A percentile compares a stretch with the other conserved stretches of the same genome.
phyloP scores from a whole-genome alignment of 2,113 vertebrate species.

The Rhipidura dahli region DNA sequence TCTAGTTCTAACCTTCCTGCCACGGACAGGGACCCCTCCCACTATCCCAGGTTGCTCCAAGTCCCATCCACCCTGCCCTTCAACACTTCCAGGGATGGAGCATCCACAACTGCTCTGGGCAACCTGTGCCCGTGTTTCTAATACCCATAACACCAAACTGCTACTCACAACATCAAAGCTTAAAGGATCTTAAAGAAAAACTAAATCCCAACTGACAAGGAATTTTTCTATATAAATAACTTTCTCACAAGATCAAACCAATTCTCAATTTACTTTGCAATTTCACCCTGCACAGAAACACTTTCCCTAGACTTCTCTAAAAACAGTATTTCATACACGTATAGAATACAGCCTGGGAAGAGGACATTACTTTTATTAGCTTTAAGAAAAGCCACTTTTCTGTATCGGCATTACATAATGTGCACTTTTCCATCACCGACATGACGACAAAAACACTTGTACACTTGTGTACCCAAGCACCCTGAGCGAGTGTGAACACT shows the following conservation, averaged over 20 bases:
- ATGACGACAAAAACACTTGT: fast-evolving
- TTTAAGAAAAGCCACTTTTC: neutral
- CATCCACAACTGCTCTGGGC: neutral
- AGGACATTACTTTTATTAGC: neutral
- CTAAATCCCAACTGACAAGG: neutral
- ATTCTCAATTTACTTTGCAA: neutral
- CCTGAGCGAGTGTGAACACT: fast-evolving
- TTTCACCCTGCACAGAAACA: neutral
- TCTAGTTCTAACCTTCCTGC: neutral
- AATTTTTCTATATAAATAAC: neutral
- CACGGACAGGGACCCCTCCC: neutral
- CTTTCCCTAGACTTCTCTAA: neutral
- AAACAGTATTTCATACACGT: neutral
- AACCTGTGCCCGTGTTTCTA: neutral
- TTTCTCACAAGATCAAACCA: neutral
- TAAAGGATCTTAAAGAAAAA: neutral
- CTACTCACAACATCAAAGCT: neutral
- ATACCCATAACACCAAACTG: neutral
- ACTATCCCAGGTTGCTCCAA: neutral
- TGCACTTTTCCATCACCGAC: neutral
- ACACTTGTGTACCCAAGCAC: fast-evolving
- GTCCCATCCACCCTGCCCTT: neutral
- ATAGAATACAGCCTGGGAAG: neutral
- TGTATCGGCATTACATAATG: fast-evolving
- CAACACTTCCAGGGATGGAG: neutral